Evolutionary conservation across 2,113 vertebrate genomes (phyloP).

Genomic region (human): DNA sequence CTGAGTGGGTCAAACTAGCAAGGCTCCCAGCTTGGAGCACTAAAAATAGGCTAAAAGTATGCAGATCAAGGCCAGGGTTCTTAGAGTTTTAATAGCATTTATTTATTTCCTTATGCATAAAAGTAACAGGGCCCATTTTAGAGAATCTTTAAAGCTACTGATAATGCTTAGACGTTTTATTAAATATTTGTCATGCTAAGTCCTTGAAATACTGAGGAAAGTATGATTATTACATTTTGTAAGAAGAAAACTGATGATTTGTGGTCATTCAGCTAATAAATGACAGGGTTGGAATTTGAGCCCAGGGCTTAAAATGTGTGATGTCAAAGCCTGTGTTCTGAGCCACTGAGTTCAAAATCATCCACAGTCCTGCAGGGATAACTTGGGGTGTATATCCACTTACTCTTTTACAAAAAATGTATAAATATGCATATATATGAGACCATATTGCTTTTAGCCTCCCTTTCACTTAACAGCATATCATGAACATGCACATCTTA

Average conservation of each 20-base stretch:
- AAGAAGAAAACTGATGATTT: background rate
- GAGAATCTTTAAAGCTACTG: slow-evolving; percentile 8
- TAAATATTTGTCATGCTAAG: background rate
- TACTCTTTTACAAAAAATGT: background rate
- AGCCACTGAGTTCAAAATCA: slow-evolving; percentile 26
- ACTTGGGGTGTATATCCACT: background rate
- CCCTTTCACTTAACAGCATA: background rate
- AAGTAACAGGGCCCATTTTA: background rate
- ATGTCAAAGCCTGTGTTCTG: background rate
- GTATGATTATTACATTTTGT: background rate
- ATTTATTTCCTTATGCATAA: slow-evolving; percentile 32
- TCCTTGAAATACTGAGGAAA: slow-evolving; percentile 25
- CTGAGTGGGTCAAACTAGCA: background rate
- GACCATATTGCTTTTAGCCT: background rate
- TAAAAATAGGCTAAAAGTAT: background rate
- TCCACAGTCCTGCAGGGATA: background rate
- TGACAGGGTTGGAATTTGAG: slow-evolving; percentile 31
- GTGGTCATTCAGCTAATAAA: background rate
- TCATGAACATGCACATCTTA: background rate
- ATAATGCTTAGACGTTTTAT: background rate
- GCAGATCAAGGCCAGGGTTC: background rate
- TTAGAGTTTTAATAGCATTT: background rate
- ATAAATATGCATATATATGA: background rate
- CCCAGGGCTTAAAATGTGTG: background rate
- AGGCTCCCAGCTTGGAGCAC: background rate